phyloP scores from a whole-genome alignment of 2,888 invertebrate species.

The Ochropleura leucogaster region DNA sequence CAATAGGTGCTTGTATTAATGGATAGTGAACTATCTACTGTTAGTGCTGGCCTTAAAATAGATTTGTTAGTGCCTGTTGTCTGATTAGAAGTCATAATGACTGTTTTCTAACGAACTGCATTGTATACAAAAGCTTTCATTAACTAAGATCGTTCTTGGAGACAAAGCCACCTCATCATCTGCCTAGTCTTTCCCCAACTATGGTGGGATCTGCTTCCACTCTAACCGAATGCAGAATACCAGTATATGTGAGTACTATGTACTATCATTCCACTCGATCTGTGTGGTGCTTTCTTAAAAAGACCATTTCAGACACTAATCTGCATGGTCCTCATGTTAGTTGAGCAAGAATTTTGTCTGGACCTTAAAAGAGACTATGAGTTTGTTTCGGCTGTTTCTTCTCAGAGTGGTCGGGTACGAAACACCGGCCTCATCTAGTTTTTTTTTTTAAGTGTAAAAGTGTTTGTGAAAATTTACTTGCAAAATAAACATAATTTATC shows the following conservation, averaged over 20 bases:
- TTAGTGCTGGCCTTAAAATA: conserved; percentile 15
- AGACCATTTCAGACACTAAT: too few species aligned
- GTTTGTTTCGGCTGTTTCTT: too few species aligned
- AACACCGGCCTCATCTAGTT: too few species aligned
- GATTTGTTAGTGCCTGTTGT: background rate
- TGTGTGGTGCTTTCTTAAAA: too few species aligned
- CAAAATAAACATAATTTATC: too few species aligned
- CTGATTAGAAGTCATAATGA: background rate
- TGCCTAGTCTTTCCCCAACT: background rate
- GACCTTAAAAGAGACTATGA: too few species aligned
- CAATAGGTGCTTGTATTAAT: conserved; percentile 30
- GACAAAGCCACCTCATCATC: background rate
- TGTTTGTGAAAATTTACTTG: too few species aligned
- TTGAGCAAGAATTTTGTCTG: too few species aligned
- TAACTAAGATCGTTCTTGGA: background rate
- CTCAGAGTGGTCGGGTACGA: too few species aligned
- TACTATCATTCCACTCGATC: too few species aligned
- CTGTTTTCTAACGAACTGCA: background rate
- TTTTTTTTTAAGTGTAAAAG: too few species aligned
- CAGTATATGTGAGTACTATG: background rate
- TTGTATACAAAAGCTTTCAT: background rate
- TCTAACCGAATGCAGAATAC: background rate
- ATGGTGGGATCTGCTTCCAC: background rate
- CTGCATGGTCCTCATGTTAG: too few species aligned
- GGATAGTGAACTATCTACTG: conserved; percentile 4